Conservation (phyloP, 2,113 vertebrate genomes). For the Sorex fumeus region DNA sequence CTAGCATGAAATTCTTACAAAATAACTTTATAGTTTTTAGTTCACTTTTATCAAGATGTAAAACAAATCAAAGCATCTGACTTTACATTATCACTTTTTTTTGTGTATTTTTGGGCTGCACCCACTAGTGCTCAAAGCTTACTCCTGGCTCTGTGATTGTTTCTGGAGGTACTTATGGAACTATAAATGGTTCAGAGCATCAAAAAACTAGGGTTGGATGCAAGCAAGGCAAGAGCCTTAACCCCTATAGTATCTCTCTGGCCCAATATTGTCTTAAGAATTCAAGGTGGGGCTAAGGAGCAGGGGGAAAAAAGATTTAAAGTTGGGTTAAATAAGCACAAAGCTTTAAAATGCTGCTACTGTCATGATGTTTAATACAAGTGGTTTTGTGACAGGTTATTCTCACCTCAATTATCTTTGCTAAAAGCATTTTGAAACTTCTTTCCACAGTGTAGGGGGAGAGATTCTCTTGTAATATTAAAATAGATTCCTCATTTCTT, state of each 20-base stretch:
- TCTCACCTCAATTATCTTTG: not conserved
- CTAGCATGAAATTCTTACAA: slow-evolving; percentile 32
- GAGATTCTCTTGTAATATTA: not conserved
- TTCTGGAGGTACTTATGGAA: no score
- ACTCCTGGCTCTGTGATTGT: no score
- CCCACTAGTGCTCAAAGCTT: no score
- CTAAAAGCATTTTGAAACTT: slow-evolving; percentile 37
- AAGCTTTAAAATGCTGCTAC: not conserved
- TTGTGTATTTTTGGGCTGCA: not conserved
- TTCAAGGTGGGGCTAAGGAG: no score
- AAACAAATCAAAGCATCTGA: not conserved
- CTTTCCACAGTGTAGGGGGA: not conserved
- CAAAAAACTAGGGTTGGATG: no score
- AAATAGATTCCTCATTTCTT: not conserved
- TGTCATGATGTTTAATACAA: not conserved
- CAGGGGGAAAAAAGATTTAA: not conserved
- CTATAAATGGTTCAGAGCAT: no score
- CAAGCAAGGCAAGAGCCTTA: no score
- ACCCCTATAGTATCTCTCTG: no score
- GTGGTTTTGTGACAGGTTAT: not conserved
- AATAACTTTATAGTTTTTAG: not conserved
- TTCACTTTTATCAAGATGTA: slow-evolving; percentile 16
- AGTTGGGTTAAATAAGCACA: not conserved
- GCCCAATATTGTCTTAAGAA: no score
- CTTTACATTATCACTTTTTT: not conserved